Conservation (phyloP, 1,140 invertebrate species). For the Dreissena rostriformis region DNA sequence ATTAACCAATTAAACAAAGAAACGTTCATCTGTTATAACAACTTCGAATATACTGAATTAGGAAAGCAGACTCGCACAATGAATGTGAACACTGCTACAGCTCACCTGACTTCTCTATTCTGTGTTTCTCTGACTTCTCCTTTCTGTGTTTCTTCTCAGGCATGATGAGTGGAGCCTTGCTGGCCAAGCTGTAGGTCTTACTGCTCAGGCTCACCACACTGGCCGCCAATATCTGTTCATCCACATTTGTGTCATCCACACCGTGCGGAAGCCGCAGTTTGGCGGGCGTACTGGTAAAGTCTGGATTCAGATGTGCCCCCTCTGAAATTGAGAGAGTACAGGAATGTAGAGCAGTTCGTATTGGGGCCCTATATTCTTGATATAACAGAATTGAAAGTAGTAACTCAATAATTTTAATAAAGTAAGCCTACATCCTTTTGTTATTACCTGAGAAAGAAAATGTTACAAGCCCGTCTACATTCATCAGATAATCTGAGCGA, state of each 20-base stretch:
- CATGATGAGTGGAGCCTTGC: slow-evolving; percentile 9
- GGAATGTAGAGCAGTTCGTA: too few relatives aligned
- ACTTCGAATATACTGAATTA: too few relatives aligned
- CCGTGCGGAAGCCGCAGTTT: slow-evolving; percentile 9
- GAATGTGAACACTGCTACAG: too few relatives aligned
- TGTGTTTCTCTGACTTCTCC: too few relatives aligned
- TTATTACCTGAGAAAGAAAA: not conserved
- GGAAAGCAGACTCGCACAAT: too few relatives aligned
- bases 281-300: slow-evolving; percentile 33
- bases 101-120: too few relatives aligned
- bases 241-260: slow-evolving; percentile 39
- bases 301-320: not conserved
- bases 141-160: not conserved
- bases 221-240: not conserved
- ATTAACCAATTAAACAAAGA: too few relatives aligned
- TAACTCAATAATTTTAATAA: too few relatives aligned
- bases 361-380: not conserved
- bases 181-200: slow-evolving; percentile 19
- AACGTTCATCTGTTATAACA: too few relatives aligned
- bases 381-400: not conserved
- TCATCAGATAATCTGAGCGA: not conserved
- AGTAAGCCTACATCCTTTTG: not conserved
- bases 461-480: too few relatives aligned
- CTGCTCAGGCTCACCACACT: slow-evolving; percentile 39
- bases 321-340: slow-evolving; percentile 1